Conservation (phyloP, 92 coral and sea anemone species). For the Hydrozoanthus gracilis region DNA sequence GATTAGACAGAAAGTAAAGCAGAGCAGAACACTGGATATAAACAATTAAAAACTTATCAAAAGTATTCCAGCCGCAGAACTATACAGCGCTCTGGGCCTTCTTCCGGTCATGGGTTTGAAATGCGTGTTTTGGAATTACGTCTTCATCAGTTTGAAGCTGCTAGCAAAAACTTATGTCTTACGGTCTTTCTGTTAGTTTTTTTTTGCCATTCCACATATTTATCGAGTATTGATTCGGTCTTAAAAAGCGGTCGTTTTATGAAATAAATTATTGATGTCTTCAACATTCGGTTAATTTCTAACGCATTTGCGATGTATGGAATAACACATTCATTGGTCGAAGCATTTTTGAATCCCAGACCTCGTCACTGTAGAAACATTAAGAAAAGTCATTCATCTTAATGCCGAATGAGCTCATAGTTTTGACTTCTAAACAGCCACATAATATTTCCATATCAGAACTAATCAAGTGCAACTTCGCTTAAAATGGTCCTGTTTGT, state of each 20-base stretch:
- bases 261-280: constrained; percentile 39
- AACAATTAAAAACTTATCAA: too few relatives aligned
- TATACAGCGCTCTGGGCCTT: too few relatives aligned
- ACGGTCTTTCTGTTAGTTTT: neutral
- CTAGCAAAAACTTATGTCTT: neutral
- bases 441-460: neutral
- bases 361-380: constrained; percentile 22
- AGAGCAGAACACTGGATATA: too few relatives aligned
- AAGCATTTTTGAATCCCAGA: neutral
- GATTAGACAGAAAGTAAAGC: too few relatives aligned
- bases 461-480: neutral
- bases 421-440: neutral
- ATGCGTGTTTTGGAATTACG: neutral
- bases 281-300: neutral
- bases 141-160: neutral
- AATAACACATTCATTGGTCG: neutral
- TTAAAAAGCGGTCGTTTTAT: neutral
- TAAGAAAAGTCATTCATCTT: too few relatives aligned
- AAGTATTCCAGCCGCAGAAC: too few relatives aligned
- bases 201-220: neutral
- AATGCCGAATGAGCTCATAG: neutral
- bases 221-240: neutral
- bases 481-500: neutral
- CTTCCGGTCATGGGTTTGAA: too few relatives aligned
- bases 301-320: neutral